Evolutionary conservation across 2,888 invertebrate genomes (phyloP).

Genomic region (Serrognathus titanus): DNA sequence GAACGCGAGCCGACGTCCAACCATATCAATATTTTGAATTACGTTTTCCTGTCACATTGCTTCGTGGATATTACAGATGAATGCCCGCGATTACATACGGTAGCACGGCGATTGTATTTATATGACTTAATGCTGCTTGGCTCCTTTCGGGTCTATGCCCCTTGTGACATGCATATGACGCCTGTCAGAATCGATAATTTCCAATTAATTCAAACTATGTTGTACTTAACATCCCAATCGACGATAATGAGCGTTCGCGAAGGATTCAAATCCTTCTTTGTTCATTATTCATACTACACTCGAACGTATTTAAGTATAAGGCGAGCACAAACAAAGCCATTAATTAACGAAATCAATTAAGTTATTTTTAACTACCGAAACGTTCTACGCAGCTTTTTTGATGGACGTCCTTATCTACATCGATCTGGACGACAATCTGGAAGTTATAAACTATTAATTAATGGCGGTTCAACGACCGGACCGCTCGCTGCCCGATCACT

Average conservation of each 20-base stretch:
- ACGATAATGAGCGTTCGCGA: no score
- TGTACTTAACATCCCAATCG: no score
- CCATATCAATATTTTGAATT: slow-evolving; percentile 1
- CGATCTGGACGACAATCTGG: slow-evolving; percentile 18
- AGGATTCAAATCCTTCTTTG: no score
- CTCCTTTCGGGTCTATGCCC: no score
- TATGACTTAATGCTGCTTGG: background rate
- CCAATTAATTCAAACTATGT: no score
- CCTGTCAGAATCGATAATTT: no score
- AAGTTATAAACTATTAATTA: slow-evolving; percentile 19
- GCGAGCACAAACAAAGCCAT: no score
- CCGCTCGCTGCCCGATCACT: slow-evolving; percentile 28
- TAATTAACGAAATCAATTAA: no score
- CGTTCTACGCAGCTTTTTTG: slow-evolving; percentile 11
- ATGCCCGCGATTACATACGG: background rate
- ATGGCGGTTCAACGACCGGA: slow-evolving; percentile 22
- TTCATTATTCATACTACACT: no score
- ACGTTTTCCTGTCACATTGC: slow-evolving; percentile 1
- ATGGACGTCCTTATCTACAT: slow-evolving; percentile 18
- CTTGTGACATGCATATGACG: no score
- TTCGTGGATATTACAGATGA: background rate
- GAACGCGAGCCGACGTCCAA: background rate
- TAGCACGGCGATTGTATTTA: background rate
- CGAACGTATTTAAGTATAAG: no score
- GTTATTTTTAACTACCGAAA: no score